These are phyloP conservation scores for Spilosoma lubricipeda DNA, from an alignment of 2,888 invertebrate genomes.

Conservation along the genomic window DNA sequence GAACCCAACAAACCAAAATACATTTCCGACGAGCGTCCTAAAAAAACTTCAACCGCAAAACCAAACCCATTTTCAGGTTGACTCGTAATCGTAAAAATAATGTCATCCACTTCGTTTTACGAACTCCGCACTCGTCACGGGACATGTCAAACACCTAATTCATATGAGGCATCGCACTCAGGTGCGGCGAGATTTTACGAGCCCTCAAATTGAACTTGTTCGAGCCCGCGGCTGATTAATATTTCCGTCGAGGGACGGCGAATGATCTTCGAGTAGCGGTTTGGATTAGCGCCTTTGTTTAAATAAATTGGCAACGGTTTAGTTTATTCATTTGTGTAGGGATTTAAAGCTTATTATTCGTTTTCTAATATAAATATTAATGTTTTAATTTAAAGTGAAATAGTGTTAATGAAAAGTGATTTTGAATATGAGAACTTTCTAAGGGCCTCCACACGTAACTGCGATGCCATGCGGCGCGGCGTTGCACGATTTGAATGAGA, in stretches of 20 bases:
- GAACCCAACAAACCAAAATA: constrained; percentile 10
- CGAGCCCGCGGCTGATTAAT: constrained; percentile 55
- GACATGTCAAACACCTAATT: constrained; percentile 49
- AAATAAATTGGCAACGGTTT: constrained; percentile 4
- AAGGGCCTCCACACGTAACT: too few species aligned
- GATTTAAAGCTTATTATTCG: neutral
- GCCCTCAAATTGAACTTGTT: constrained; percentile 55
- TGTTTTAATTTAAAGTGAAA: neutral
- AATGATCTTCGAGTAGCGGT: constrained; percentile 15
- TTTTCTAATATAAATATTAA: neutral
- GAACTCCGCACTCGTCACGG: constrained; percentile 25
- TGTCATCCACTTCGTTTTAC: constrained; percentile 30
- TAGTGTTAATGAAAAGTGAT: neutral
- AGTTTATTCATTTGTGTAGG: neutral
- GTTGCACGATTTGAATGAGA: too few species aligned
- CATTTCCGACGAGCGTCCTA: constrained; percentile 10
- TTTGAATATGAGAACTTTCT: neutral
- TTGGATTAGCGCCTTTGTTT: constrained; percentile 16
- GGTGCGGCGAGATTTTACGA: constrained; percentile 53
- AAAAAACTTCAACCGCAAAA: constrained; percentile 19
- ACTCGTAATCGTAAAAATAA: constrained; percentile 32
- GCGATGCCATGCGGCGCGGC: too few species aligned
- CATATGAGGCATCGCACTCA: constrained; percentile 52
- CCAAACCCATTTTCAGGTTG: constrained; percentile 26
- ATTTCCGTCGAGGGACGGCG: constrained; percentile 51